A percentile compares a stretch with the other conserved stretches of the same genome.
Evolutionary conservation across 2,888 invertebrate genomes (phyloP).

Genomic region (Acanthoscelides obtectus): DNA sequence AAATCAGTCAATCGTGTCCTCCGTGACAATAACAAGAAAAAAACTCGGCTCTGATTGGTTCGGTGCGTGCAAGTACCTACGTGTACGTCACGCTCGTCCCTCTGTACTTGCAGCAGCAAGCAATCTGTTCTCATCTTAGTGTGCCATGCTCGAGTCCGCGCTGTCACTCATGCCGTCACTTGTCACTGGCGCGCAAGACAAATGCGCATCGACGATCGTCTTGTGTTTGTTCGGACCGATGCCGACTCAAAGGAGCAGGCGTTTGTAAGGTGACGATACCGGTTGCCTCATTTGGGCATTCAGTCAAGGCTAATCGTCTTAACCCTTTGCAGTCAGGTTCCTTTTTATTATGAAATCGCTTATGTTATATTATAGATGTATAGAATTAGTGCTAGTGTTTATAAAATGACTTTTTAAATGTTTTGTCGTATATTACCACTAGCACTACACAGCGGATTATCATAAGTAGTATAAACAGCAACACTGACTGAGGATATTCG

Average conservation of each 20-base stretch:
- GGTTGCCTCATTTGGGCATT: not conserved
- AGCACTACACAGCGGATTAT: no score
- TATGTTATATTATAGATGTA: no score
- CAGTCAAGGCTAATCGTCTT: not conserved
- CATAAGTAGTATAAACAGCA: no score
- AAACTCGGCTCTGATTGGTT: slow-evolving; percentile 7
- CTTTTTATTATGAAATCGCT: no score
- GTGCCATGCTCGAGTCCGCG: not conserved
- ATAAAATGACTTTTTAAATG: no score
- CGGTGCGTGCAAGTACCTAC: slow-evolving; percentile 3
- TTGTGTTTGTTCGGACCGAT: slow-evolving; percentile 29
- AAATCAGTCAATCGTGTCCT: not conserved
- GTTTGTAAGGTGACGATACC: not conserved
- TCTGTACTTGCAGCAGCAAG: not conserved
- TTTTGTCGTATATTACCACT: no score
- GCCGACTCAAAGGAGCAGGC: slow-evolving; percentile 25
- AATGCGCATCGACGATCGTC: slow-evolving; percentile 17
- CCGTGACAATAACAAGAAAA: not conserved
- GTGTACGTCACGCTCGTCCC: not conserved
- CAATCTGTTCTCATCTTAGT: not conserved
- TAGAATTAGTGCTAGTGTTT: no score
- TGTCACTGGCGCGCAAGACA: slow-evolving; percentile 28
- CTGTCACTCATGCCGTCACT: slow-evolving; percentile 33
- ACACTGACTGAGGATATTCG: no score
- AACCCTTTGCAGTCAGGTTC: no score